Evolutionary conservation across 1,140 invertebrate genomes (phyloP), one percentile per base, ranked within the genome.

Genomic region (Cydia pomonella): DNA sequence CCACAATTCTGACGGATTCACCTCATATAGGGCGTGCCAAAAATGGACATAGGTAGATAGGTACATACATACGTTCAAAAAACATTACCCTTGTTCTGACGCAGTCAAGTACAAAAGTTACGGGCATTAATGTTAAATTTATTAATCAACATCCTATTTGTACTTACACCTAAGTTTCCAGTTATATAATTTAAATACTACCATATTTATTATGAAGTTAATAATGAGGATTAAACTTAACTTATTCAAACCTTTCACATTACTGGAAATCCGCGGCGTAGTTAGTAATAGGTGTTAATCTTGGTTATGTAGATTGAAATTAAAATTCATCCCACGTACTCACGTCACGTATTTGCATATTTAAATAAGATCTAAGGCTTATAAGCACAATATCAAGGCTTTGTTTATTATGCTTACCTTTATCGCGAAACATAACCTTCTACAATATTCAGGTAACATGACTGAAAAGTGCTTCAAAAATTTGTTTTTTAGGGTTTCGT

Each of bases 331-430:
- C 71, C 25, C 71, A 72, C 71, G 38, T 53, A 72, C 38, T 53
- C 41, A 72, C 47, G 18, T 27, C 41, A 50, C 38, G 38, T 41
- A 72, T 53, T 72, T 72, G 47, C 44, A 72, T 72, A 72, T 72
- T 53, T 72, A 72, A 72, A 72, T 72, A 53, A 44, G 71, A 72
- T 72, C 71, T 72, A 50, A 72, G 50, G 71, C 47, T 72, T 72
- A 72, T 47, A 72, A 44, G 44, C 47, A 72, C 71, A 72, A 72
- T 72, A 72, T 72, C 47, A 72, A 72, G 47, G n/a, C 18, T 47
- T 7, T 72, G 23, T 7, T 69, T 29, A 29, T 69, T 69, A 72
- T 69, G 29, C 64, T n/a, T 29, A 38, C 21, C 64, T 69, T 41
- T 33, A 33, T 29, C 63, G 23, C 27, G 13, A n/a, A 16, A 16